These are phyloP conservation scores for Sebastes elongatus DNA, from an alignment of 2,797 vertebrate genomes.

Conservation along the genomic window DNA sequence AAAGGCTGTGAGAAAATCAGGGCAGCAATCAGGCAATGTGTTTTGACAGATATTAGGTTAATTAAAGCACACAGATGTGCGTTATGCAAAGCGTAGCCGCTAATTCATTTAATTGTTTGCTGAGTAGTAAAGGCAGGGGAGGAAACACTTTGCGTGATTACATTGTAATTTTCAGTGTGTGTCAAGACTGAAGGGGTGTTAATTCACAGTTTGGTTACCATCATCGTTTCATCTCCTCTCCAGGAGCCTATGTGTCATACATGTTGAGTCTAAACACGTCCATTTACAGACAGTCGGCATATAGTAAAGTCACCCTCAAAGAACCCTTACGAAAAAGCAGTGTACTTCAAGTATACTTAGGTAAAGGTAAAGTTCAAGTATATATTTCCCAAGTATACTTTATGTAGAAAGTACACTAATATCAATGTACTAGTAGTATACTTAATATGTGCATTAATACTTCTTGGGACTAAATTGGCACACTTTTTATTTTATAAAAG, in stretches of 20 bases:
- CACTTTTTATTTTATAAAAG: too few species aligned
- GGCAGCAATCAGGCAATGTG: conserved; percentile 67
- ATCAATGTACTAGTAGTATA: too few species aligned
- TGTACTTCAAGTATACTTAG: too few species aligned
- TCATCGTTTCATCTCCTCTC: background rate
- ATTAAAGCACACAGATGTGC: conserved; percentile 84
- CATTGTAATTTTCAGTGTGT: conserved; percentile 71
- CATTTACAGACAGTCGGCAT: too few species aligned
- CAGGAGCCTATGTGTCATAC: conserved; percentile 1
- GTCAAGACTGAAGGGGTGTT: conserved; percentile 63
- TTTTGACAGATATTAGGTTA: conserved; percentile 71
- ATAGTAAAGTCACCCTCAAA: too few species aligned
- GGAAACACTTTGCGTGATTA: conserved; percentile 76
- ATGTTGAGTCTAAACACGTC: background rate
- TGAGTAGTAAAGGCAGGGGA: conserved; percentile 70
- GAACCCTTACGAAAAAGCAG: too few species aligned
- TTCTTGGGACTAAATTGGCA: too few species aligned
- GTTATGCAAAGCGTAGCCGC: conserved; percentile 73
- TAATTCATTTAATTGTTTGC: conserved; percentile 79
- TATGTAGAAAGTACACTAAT: too few species aligned
- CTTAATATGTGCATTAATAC: too few species aligned
- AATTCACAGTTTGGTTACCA: conserved; percentile 59
- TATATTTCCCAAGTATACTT: too few species aligned
- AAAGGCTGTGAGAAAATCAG: conserved; percentile 49
- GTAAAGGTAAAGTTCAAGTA: too few species aligned